Base-by-base conservation (phyloP, 1,140 invertebrate genomes). In the Heterodera carotae region DNA sequence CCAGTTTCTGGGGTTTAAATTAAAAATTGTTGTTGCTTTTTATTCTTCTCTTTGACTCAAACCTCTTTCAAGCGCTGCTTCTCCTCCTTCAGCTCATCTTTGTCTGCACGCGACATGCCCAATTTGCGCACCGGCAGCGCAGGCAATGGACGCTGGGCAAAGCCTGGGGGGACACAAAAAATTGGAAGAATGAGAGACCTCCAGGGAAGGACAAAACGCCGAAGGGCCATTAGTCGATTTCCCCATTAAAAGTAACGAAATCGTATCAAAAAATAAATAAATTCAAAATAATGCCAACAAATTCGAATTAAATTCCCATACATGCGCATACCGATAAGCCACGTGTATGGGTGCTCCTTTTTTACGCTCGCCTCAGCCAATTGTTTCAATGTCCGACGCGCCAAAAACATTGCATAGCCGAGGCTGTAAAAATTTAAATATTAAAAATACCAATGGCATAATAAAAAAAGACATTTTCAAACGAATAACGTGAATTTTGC, bases 271-370 rank as follows among this genome's bases (percentile, higher is more conserved):
- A 43, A 8, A 39, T 39, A 43, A 43, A 43, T 43, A 43, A 43
- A 43, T 43, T 43, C 15, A 4, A 12, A 43, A 43, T 10, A 43
- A 5, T 43, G 39, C 36, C 7, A 43, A 12, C 39, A 43, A 43
- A 43, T 43, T 43, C 15, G 1, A 43, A 43, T 43, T 43, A 10
- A 43, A 4, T 43, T 43, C 7, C 15, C 39, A 43, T 43, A 10
- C 15, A 18, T 56, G 18, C 5, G 5, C 48, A 22, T 39, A 56
- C 48, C 77, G 15, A 83, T 66, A 34, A 83, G 69, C 79, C 79
- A 83, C 18, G 82, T 81, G 56, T 83, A 82, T 15, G 79, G 68
- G 12, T 75, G 81, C 53, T 83, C 81, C 62, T 75, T 72, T 59
- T 62, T 31, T 15, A 71, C 31, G 36, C 71, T 34, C 18, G 78